phyloP scores from a whole-genome alignment of 2,113 vertebrate genomes.

The Terrapene triunguis region DNA sequence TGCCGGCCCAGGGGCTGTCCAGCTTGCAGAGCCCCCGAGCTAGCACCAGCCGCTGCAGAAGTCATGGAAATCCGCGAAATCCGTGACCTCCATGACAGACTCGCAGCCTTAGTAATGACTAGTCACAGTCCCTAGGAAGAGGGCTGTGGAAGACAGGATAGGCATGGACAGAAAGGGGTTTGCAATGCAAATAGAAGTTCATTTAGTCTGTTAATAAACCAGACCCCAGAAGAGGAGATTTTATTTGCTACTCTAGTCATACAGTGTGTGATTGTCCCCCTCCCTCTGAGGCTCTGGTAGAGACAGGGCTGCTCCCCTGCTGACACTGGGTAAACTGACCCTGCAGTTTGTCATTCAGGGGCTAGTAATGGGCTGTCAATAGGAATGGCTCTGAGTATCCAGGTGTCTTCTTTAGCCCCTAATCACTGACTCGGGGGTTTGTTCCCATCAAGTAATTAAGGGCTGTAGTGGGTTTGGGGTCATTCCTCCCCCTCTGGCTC shows the following conservation, averaged over 20 bases:
- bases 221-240: not conserved
- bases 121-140: not conserved
- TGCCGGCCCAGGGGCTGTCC: too few relatives aligned
- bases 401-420: not conserved
- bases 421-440: not conserved
- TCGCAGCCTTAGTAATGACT: too few relatives aligned
- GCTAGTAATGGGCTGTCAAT: constrained; percentile 67
- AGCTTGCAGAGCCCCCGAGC: too few relatives aligned
- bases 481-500: too few relatives aligned
- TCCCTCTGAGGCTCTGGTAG: too few relatives aligned
- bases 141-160: not conserved
- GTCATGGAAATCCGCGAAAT: too few relatives aligned
- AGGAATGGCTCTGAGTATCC: constrained; percentile 71
- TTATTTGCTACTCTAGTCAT: not conserved
- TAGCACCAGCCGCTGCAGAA: too few relatives aligned
- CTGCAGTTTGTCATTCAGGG: not conserved
- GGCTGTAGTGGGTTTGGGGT: too few relatives aligned
- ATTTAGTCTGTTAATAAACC: not conserved
- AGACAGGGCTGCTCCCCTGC: not conserved
- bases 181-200: not conserved
- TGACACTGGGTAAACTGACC: too few relatives aligned
- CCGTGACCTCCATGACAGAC: too few relatives aligned
- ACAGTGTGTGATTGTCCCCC: too few relatives aligned
- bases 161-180: not conserved
- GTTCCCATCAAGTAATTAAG: too few relatives aligned